A percentile compares a stretch with the other conserved stretches of the same genome.
Conservation (phyloP, 1,140 invertebrate genomes). For the Meteorus sp. region DNA sequence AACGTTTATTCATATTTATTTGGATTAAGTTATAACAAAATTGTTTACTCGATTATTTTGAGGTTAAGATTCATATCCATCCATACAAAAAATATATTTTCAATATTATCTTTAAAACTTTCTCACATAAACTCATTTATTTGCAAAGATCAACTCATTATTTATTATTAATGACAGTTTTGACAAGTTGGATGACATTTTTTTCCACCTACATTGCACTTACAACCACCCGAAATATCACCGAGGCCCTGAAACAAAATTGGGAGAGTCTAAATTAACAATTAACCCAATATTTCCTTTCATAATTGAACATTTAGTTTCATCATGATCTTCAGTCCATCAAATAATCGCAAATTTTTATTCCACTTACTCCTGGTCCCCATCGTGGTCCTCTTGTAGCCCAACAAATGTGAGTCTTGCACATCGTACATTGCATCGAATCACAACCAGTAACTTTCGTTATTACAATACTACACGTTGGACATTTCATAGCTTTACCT, state of each 20-base stretch:
- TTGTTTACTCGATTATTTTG: no score
- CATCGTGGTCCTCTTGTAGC: constrained; percentile 85
- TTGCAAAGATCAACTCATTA: not conserved
- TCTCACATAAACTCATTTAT: constrained; percentile 1
- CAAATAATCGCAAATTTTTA: no score
- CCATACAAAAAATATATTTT: no score
- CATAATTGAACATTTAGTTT: not conserved
- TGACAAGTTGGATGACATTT: constrained; percentile 87
- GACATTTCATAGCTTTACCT: constrained; percentile 86
- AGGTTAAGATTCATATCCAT: no score
- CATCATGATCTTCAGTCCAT: no score
- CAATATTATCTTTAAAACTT: no score
- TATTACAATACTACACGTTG: constrained; percentile 78
- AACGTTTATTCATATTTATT: no score
- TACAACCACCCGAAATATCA: constrained; percentile 82
- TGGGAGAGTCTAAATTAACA: not conserved
- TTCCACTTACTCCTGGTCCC: constrained; percentile 76
- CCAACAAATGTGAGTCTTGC: constrained; percentile 95
- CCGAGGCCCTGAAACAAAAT: not conserved
- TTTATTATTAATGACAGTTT: constrained; percentile 77
- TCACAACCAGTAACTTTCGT: constrained; percentile 96
- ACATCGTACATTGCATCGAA: constrained; percentile 90
- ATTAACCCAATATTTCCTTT: not conserved
- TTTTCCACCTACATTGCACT: constrained; percentile 74
- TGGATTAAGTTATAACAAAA: no score